These are phyloP conservation scores for Congeria kusceri DNA, from an alignment of 2,888 invertebrate genomes.

Conservation along the genomic window DNA sequence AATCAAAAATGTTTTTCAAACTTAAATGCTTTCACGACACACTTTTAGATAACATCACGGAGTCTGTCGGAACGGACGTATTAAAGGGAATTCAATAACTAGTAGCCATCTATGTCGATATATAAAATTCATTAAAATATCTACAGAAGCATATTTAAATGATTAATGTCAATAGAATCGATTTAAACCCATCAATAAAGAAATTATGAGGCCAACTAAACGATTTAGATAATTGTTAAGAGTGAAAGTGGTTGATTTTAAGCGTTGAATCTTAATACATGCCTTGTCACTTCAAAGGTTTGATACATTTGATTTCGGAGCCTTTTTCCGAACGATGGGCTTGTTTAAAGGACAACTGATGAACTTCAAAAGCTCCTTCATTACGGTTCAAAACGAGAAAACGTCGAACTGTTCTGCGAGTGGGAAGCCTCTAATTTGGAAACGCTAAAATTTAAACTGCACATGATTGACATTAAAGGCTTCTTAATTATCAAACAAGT, in stretches of 20 bases:
- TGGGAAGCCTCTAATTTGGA: constrained; percentile 7
- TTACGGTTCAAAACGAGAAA: not conserved
- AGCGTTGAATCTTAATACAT: constrained; percentile 8
- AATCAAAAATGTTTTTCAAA: too few relatives aligned
- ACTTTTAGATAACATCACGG: constrained; percentile 29
- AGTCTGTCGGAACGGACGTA: constrained; percentile 31
- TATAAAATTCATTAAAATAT: constrained; percentile 44
- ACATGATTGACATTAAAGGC: constrained; percentile 1
- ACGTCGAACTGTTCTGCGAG: not conserved
- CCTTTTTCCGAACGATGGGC: not conserved
- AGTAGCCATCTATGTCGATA: constrained; percentile 29
- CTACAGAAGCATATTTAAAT: constrained; percentile 39
- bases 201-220: constrained; percentile 18
- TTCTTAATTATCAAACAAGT: constrained; percentile 1
- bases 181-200: constrained; percentile 33
- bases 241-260: not conserved
- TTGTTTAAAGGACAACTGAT: not conserved
- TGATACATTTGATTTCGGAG: constrained; percentile 16
- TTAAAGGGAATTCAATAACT: constrained; percentile 25
- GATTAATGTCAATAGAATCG: constrained; percentile 45
- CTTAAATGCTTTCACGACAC: constrained; percentile 7
- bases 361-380: not conserved
- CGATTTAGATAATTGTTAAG: constrained; percentile 1
- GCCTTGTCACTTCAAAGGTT: constrained; percentile 50
- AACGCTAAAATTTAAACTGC: not conserved